These are phyloP conservation scores for Pagrus major DNA, from an alignment of 2,113 vertebrate species.

Conservation along the genomic window DNA sequence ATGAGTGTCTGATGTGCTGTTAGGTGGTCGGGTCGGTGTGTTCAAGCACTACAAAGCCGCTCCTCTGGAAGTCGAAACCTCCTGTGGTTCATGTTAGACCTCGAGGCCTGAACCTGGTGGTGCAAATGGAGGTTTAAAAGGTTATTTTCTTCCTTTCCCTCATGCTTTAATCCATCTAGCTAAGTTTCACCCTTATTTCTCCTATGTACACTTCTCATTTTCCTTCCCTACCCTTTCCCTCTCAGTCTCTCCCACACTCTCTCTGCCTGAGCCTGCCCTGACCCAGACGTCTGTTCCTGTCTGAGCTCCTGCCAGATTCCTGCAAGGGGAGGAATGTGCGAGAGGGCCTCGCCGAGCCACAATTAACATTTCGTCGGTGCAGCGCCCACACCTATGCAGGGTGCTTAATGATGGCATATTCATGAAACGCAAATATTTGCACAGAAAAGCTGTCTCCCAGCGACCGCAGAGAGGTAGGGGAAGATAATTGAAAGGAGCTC, in stretches of 20 bases:
- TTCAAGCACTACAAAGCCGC: constrained; percentile 24
- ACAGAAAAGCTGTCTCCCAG: constrained; percentile 72
- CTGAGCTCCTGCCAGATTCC: constrained; percentile 79
- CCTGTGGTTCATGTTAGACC: constrained; percentile 16
- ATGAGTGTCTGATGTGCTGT: constrained; percentile 14
- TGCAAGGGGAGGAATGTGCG: constrained; percentile 72
- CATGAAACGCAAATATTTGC: constrained; percentile 82
- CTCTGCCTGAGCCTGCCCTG: constrained; percentile 67
- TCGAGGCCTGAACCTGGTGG: constrained; percentile 1
- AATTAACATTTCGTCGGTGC: constrained; percentile 78
- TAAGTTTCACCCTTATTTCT: constrained; percentile 13
- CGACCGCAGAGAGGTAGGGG: constrained; percentile 52
- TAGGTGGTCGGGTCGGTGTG: neutral
- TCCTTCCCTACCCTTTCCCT: constrained; percentile 10
- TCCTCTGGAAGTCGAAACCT: constrained; percentile 4
- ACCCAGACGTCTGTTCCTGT: constrained; percentile 77
- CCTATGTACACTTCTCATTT: constrained; percentile 24
- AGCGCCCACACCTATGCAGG: constrained; percentile 72
- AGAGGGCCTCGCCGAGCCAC: constrained; percentile 68
- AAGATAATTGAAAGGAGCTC: constrained; percentile 75
- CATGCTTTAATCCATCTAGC: constrained; percentile 4
- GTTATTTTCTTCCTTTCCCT: constrained; percentile 7
- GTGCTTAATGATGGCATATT: constrained; percentile 73
- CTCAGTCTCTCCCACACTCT: constrained; percentile 14
- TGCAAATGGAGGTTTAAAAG: constrained; percentile 8